Evolutionary conservation across 2,113 vertebrate species (phyloP).

Genomic region (Oenanthe oenanthe): DNA sequence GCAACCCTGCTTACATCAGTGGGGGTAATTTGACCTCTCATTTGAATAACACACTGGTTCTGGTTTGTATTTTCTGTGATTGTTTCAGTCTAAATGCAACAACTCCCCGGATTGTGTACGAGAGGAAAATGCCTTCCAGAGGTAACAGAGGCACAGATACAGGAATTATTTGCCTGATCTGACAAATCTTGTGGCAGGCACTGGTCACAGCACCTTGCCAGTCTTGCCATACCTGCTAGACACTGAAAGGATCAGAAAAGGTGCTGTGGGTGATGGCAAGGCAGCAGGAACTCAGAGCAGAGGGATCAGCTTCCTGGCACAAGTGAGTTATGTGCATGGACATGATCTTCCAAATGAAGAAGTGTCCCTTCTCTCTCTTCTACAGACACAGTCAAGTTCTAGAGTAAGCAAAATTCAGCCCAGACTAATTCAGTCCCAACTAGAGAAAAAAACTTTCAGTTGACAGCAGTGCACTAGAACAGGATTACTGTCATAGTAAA

Average conservation of each 20-base stretch:
- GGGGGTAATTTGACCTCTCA: constrained; percentile 52
- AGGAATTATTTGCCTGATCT: background rate
- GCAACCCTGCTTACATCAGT: constrained; percentile 45
- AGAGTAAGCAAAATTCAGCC: background rate
- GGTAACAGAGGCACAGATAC: background rate
- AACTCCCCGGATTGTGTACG: background rate
- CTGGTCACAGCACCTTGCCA: background rate
- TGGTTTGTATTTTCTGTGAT: constrained; percentile 31
- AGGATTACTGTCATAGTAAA: background rate
- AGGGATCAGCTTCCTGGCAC: background rate
- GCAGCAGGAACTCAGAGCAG: background rate
- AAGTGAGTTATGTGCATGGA: background rate
- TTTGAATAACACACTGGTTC: constrained; percentile 22
- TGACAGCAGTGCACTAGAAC: background rate
- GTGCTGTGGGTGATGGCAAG: background rate
- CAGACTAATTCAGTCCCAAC: background rate
- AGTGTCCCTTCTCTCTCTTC: background rate
- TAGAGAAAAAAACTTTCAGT: background rate
- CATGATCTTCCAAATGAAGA: background rate
- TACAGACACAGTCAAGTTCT: background rate
- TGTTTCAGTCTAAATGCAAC: background rate
- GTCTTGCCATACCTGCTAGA: background rate
- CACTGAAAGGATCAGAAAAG: background rate
- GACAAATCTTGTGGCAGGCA: background rate
- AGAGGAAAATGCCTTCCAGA: constrained; percentile 32